Evolutionary conservation across 1,140 invertebrate genomes (phyloP).

Genomic region (Halictus rubicundus): DNA sequence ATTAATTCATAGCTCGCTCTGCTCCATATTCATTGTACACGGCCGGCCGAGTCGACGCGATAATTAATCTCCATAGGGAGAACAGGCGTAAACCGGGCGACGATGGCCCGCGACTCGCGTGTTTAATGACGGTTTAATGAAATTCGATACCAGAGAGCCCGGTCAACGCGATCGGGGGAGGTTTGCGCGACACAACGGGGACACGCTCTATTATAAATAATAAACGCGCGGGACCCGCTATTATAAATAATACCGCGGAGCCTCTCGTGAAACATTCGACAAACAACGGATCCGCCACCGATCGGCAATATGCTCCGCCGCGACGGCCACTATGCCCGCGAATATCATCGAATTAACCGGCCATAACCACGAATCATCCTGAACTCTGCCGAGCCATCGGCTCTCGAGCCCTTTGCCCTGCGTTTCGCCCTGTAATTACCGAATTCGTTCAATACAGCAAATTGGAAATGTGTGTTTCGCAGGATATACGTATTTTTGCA

Average conservation of each 20-base stretch:
- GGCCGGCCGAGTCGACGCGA: constrained; percentile 7
- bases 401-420: too few relatives aligned
- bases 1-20: constrained; percentile 37
- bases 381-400: too few relatives aligned
- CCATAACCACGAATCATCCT: not conserved
- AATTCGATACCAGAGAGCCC: not conserved
- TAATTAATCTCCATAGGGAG: constrained; percentile 33
- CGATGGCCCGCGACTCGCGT: not conserved
- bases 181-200: too few relatives aligned
- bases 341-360: not conserved
- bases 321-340: not conserved
- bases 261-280: not conserved
- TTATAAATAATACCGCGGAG: not conserved
- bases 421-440: too few relatives aligned
- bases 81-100: not conserved
- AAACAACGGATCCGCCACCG: not conserved
- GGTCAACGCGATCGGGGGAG: too few relatives aligned
- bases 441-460: too few relatives aligned
- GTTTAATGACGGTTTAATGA: constrained; percentile 30
- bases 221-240: not conserved
- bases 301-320: not conserved
- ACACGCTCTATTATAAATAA: constrained; percentile 1
- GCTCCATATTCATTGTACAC: constrained; percentile 31
- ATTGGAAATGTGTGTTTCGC: too few relatives aligned
- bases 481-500: too few relatives aligned